phyloP scores from a whole-genome alignment of 2,113 vertebrate genomes.

The Lanius collurio region DNA sequence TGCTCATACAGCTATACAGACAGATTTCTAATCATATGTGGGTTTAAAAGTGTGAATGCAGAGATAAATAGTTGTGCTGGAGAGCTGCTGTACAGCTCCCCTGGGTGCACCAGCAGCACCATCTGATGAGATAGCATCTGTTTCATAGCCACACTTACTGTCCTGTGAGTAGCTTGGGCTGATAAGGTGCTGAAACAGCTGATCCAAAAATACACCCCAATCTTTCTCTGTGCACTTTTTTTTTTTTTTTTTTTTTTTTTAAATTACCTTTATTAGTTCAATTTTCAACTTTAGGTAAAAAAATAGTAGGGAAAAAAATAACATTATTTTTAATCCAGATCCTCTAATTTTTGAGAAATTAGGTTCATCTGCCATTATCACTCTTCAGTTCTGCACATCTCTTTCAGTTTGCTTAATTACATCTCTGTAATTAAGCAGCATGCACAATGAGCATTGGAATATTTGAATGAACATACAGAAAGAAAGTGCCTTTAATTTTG shows the following conservation, averaged over 20 bases:
- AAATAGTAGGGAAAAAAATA: not conserved
- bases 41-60: not conserved
- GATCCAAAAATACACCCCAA: not conserved
- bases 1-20: not conserved
- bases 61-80: not conserved
- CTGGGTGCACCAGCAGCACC: not conserved
- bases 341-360: not conserved
- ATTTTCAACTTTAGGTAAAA: not conserved
- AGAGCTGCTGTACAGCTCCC: not conserved
- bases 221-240: not conserved
- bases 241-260: not conserved
- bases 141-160: not conserved
- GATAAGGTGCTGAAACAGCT: slow-evolving; percentile 3
- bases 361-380: not conserved
- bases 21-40: not conserved
- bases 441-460: not conserved
- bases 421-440: not conserved
- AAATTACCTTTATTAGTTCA: not conserved
- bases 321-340: not conserved
- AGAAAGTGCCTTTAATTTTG: not conserved
- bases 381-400: not conserved
- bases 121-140: not conserved
- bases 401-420: not conserved
- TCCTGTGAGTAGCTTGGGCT: not conserved
- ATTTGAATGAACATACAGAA: not conserved